Evolutionary conservation across 2,113 vertebrate species (phyloP).

Genomic region (Penelope pileata): DNA sequence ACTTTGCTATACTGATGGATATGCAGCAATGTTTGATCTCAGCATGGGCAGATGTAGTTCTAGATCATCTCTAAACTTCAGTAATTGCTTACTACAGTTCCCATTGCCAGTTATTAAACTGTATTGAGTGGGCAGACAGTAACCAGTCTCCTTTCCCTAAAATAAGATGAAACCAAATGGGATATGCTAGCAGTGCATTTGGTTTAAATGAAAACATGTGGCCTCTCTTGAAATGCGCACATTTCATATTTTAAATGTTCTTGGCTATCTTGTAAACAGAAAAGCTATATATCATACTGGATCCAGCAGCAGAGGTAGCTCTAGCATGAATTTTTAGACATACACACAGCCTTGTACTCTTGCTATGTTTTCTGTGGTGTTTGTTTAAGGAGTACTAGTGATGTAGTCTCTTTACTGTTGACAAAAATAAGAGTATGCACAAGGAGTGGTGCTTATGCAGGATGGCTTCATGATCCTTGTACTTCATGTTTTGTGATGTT

Average conservation of each 20-base stretch:
- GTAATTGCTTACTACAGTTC: background rate
- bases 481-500: background rate
- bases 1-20: background rate
- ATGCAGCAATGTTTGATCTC: background rate
- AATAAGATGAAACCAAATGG: background rate
- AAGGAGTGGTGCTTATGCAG: background rate
- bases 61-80: background rate
- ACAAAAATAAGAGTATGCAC: background rate
- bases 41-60: background rate
- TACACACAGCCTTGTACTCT: fast-evolving
- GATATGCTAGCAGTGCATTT: background rate
- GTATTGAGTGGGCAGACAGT: background rate
- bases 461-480: background rate
- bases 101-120: background rate
- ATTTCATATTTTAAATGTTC: background rate
- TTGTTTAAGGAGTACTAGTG: background rate
- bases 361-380: background rate
- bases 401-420: background rate
- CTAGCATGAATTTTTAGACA: background rate
- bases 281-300: fast-evolving
- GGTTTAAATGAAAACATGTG: background rate
- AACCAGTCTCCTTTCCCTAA: background rate
- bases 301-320: background rate
- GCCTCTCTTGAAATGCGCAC: background rate
- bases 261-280: background rate